phyloP scores from a whole-genome alignment of 2,888 invertebrate genomes.

The Polia nebulosa region DNA sequence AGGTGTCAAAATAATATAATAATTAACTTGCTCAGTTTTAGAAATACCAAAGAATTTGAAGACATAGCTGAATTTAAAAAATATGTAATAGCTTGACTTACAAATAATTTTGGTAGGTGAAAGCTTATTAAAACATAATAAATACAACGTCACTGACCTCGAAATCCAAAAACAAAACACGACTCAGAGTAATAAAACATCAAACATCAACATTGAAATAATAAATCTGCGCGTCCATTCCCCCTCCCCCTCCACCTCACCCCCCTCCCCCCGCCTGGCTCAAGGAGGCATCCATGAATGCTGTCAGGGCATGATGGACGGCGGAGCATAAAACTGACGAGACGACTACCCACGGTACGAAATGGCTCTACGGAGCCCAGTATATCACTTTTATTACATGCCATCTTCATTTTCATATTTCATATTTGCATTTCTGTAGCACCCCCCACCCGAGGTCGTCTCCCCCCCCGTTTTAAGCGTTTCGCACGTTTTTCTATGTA shows the following conservation, averaged over 20 bases:
- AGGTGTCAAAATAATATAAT: not conserved
- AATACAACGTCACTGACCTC: slow-evolving; percentile 31
- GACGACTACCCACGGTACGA: slow-evolving; percentile 93
- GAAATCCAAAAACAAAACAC: slow-evolving; percentile 51
- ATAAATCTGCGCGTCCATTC: slow-evolving; percentile 82
- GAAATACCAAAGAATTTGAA: too few species aligned
- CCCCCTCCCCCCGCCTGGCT: slow-evolving; percentile 69
- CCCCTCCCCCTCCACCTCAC: slow-evolving; percentile 61
- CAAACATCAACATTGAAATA: slow-evolving; percentile 85
- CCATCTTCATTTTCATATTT: slow-evolving; percentile 93
- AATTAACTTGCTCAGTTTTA: not conserved
- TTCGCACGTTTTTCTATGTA: slow-evolving; percentile 88
- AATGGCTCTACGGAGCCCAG: slow-evolving; percentile 95
- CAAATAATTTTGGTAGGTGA: not conserved
- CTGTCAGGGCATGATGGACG: slow-evolving; percentile 94
- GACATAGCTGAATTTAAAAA: not conserved
- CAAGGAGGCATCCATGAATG: slow-evolving; percentile 90
- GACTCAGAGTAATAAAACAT: slow-evolving; percentile 77
- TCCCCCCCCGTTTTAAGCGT: slow-evolving; percentile 83
- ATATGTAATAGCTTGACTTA: not conserved
- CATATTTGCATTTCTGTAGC: slow-evolving; percentile 90
- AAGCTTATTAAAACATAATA: not conserved
- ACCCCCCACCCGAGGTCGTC: slow-evolving; percentile 65
- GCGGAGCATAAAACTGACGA: slow-evolving; percentile 94
- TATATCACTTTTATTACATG: slow-evolving; percentile 95